Conservation (phyloP, 2,797 vertebrate genomes). For the Falco columbarius region DNA sequence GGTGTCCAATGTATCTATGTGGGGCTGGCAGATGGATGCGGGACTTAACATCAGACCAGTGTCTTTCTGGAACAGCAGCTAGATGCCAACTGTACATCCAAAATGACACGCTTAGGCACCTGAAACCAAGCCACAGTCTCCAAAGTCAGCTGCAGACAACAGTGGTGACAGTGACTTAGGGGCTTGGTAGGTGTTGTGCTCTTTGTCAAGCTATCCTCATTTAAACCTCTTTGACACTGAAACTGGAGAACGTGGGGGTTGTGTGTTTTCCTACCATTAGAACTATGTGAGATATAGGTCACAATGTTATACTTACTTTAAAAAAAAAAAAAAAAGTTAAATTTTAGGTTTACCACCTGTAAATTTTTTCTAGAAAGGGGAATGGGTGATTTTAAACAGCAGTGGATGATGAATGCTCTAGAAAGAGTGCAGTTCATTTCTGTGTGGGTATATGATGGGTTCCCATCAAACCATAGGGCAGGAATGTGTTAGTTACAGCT, state of each 20-base stretch:
- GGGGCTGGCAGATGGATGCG: neutral
- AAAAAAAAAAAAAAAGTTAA: neutral
- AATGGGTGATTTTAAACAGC: neutral
- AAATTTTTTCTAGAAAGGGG: neutral
- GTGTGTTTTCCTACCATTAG: neutral
- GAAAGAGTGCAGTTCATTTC: neutral
- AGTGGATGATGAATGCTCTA: neutral
- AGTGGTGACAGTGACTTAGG: neutral
- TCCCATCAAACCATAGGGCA: neutral
- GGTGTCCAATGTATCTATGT: neutral
- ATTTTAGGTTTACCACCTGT: neutral
- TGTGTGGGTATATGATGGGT: neutral
- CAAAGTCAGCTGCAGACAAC: neutral
- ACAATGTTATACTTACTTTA: no score
- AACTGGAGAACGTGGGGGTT: neutral
- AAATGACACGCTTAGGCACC: neutral
- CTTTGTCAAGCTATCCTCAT: neutral
- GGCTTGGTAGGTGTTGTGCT: neutral
- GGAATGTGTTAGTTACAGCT: neutral
- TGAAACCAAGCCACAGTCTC: neutral
- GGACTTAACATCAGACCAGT: accelerated
- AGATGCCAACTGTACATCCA: accelerated
- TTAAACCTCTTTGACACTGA: neutral
- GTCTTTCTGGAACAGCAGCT: neutral
- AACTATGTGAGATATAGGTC: neutral